A percentile compares a stretch with the other conserved stretches of the same genome.
These are phyloP conservation scores for Apocrypta bakeri DNA, from an alignment of 1,140 invertebrate genomes.

Conservation along the genomic window DNA sequence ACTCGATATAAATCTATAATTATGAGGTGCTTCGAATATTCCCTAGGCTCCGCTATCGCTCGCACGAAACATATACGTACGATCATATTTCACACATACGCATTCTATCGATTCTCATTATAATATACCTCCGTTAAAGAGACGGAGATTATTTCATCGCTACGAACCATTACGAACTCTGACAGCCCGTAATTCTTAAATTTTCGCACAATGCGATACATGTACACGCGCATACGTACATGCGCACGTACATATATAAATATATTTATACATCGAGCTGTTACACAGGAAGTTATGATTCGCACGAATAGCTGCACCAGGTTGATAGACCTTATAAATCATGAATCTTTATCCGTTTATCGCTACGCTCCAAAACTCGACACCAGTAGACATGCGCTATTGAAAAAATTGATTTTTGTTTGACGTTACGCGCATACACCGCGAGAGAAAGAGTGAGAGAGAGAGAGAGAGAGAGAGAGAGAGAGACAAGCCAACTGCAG, in stretches of 20 bases:
- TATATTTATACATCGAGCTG: background rate
- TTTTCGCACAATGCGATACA: background rate
- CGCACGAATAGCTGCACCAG: conserved; percentile 12
- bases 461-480: too few species aligned
- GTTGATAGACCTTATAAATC: conserved; percentile 31
- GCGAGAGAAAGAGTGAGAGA: background rate
- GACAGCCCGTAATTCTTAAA: background rate
- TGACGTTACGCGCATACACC: background rate
- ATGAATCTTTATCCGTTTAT: conserved; percentile 47
- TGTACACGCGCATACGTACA: background rate
- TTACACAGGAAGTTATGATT: conserved; percentile 13
- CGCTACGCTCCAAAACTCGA: conserved; percentile 6
- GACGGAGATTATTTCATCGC: too few species aligned
- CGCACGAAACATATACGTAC: too few species aligned
- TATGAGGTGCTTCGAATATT: background rate
- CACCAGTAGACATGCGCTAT: background rate
- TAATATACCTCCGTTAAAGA: too few species aligned
- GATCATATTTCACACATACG: too few species aligned
- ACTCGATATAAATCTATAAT: background rate
- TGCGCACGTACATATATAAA: too few species aligned
- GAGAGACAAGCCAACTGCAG: too few species aligned
- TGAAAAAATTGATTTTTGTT: conserved; percentile 34
- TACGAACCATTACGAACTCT: too few species aligned
- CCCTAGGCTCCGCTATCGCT: too few species aligned
- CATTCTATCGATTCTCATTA: too few species aligned